Conservation (phyloP, 2,888 invertebrate genomes). For the Ichneumoninae sp. region DNA sequence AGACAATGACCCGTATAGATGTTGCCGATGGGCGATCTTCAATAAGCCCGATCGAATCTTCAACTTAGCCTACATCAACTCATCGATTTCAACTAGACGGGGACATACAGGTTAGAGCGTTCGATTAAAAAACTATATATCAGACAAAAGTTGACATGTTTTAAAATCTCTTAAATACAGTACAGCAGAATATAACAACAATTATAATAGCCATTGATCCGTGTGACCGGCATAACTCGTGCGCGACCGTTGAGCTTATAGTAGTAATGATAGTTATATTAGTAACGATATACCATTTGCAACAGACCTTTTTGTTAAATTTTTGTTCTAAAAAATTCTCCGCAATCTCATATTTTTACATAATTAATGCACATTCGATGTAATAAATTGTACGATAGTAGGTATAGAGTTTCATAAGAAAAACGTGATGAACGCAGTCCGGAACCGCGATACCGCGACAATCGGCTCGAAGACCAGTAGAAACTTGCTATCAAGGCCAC, state of each 20-base stretch:
- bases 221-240: slow-evolving; percentile 73
- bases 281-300: slow-evolving; percentile 4
- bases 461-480: background rate
- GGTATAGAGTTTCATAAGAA: background rate
- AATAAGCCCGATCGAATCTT: slow-evolving; percentile 1
- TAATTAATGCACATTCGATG: background rate
- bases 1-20: slow-evolving; percentile 65
- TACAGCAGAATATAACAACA: slow-evolving; percentile 12
- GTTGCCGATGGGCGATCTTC: slow-evolving; percentile 25
- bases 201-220: slow-evolving; percentile 21
- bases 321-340: background rate
- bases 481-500: slow-evolving; percentile 73
- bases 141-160: slow-evolving; percentile 24
- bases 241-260: slow-evolving; percentile 70
- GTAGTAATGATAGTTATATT: slow-evolving; percentile 70
- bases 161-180: background rate
- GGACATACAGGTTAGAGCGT: background rate
- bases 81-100: slow-evolving; percentile 31
- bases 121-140: slow-evolving; percentile 13
- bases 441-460: slow-evolving; percentile 42
- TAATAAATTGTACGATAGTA: background rate
- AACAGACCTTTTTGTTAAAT: slow-evolving; percentile 5
- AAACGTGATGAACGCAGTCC: slow-evolving; percentile 25
- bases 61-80: slow-evolving; percentile 10
- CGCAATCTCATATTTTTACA: background rate